phyloP scores from a whole-genome alignment of 2,113 vertebrate genomes.

The Nycticorax nycticorax region DNA sequence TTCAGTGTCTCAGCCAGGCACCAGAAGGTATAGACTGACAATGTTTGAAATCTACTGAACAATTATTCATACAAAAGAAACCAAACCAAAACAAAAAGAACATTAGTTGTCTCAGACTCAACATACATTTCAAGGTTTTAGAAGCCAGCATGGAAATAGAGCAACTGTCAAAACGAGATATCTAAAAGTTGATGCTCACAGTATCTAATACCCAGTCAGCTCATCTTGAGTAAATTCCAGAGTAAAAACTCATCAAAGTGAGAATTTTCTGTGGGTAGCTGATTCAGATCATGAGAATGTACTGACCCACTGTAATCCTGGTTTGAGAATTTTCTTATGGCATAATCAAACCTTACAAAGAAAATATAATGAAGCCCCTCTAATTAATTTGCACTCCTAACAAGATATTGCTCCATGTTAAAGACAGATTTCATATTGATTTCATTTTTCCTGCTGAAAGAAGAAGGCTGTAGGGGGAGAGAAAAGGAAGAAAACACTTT shows the following conservation, averaged over 20 bases:
- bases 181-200: background rate
- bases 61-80: background rate
- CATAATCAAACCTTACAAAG: background rate
- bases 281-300: background rate
- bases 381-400: background rate
- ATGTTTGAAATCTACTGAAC: background rate
- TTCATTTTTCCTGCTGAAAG: background rate
- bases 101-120: background rate
- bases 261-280: background rate
- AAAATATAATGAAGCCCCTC: background rate
- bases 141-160: background rate
- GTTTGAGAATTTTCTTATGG: background rate
- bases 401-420: rapidly evolving
- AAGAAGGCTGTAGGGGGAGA: background rate
- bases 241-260: background rate
- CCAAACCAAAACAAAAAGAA: background rate
- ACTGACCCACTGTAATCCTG: background rate
- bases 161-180: background rate
- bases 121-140: background rate
- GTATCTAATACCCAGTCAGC: background rate
- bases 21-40: background rate
- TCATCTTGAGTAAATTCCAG: background rate
- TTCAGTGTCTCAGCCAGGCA: background rate
- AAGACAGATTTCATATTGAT: background rate
- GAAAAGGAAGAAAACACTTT: background rate